Conservation (phyloP, 2,797 vertebrate species). For the Microchirus variegatus region DNA sequence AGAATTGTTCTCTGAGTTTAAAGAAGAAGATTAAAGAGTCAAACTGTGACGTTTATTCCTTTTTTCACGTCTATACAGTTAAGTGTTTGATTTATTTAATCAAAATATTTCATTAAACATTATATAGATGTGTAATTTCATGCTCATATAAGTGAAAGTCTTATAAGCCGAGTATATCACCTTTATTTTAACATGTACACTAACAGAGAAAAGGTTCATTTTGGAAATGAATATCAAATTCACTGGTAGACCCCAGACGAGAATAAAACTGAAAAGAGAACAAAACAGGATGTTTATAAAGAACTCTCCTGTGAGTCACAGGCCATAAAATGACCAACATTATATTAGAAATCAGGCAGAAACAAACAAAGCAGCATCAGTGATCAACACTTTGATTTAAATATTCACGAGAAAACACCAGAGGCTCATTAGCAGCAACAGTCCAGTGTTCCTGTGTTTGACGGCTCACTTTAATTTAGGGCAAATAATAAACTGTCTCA, state of each 20-base stretch:
- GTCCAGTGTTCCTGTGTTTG: neutral
- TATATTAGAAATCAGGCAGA: neutral
- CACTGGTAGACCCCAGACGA: neutral
- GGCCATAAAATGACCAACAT: neutral
- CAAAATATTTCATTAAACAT: no score
- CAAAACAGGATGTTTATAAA: no score
- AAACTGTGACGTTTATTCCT: no score
- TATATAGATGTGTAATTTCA: no score
- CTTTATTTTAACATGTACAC: slow-evolving; percentile 1
- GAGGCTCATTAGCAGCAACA: slow-evolving; percentile 17
- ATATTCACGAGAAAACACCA: slow-evolving; percentile 16
- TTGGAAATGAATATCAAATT: slow-evolving; percentile 2
- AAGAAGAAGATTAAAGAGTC: no score
- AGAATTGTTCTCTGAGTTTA: no score
- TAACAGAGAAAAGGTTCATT: slow-evolving; percentile 23
- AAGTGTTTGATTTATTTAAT: no score
- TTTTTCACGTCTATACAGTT: no score
- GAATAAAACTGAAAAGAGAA: slow-evolving; percentile 15
- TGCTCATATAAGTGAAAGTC: no score
- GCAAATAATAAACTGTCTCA: slow-evolving; percentile 22
- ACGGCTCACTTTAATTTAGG: slow-evolving; percentile 19
- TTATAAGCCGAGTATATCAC: neutral
- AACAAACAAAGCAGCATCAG: slow-evolving; percentile 1
- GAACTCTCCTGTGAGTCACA: no score
- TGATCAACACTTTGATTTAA: slow-evolving; percentile 4